These are phyloP conservation scores for Selene dorsalis DNA, from an alignment of 2,797 vertebrate genomes.

Conservation along the genomic window DNA sequence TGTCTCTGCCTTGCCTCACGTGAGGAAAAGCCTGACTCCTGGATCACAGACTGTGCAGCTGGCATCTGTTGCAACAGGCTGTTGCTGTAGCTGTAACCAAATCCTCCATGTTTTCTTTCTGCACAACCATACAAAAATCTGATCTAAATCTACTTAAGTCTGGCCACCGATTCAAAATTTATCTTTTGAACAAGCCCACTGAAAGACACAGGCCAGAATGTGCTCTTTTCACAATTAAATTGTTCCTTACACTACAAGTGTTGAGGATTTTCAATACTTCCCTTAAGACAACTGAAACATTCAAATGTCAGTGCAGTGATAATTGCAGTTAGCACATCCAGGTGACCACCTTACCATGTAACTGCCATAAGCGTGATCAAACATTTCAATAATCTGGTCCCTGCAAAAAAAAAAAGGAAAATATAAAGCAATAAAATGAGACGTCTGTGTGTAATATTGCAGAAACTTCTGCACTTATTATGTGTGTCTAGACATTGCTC, in stretches of 20 bases:
- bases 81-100: constrained; percentile 2
- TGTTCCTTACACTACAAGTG: background rate
- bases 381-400: constrained; percentile 88
- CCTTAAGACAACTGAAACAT: background rate
- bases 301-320: background rate
- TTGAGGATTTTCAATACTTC: background rate
- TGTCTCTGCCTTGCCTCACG: background rate
- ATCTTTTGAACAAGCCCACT: background rate
- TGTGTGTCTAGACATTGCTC: background rate
- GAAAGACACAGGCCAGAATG: background rate
- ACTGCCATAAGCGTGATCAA: constrained; percentile 88
- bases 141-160: background rate
- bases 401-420: constrained; percentile 69
- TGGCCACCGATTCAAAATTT: background rate
- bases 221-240: background rate
- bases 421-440: background rate
- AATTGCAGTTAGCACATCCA: background rate
- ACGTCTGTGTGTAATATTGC: background rate
- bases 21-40: background rate
- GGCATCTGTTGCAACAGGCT: background rate
- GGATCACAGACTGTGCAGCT: background rate
- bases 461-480: background rate
- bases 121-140: background rate
- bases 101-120: constrained; percentile 4
- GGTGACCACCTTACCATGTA: constrained; percentile 84